Percentiles rank a stretch among this genome's conserved stretches.
Evolutionary conservation across 1,140 invertebrate species (phyloP).

Genomic region (Trissolcus basalis): DNA sequence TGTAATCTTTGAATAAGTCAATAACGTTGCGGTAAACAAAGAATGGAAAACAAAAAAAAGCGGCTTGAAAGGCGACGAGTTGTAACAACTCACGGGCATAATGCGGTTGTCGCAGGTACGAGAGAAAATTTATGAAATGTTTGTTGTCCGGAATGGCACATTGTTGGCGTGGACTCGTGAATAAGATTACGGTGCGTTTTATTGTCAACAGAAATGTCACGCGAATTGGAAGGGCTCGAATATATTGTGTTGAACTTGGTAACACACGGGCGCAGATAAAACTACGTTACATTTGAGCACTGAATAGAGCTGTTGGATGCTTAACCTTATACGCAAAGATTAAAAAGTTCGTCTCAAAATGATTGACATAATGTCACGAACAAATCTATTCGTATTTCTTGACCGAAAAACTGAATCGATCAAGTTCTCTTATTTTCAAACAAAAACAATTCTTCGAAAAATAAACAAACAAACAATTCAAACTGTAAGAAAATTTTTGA

Average conservation of each 20-base stretch:
- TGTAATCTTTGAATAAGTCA: constrained; percentile 1
- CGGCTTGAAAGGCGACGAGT: neutral
- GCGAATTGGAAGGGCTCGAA: constrained; percentile 39
- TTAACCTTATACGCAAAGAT: constrained; percentile 43
- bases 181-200: constrained; percentile 54
- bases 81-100: constrained; percentile 9
- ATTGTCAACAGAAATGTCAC: constrained; percentile 50
- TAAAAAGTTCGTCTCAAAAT: constrained; percentile 45
- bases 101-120: constrained; percentile 10
- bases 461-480: too few relatives aligned
- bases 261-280: constrained; percentile 47
- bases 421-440: too few relatives aligned
- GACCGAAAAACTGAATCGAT: too few relatives aligned
- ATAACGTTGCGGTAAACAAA: neutral
- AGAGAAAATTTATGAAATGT: constrained; percentile 42
- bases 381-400: too few relatives aligned
- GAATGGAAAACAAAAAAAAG: constrained; percentile 17
- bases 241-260: constrained; percentile 51
- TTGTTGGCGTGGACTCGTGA: constrained; percentile 39
- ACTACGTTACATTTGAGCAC: constrained; percentile 43
- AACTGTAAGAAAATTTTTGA: too few relatives aligned
- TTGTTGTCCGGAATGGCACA: constrained; percentile 38
- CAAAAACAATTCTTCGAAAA: too few relatives aligned
- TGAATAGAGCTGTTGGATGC: constrained; percentile 36
- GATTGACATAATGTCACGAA: constrained; percentile 43